Evolutionary conservation across 2,113 vertebrate species (phyloP), one percentile per base, ranked within the genome.

Genomic region (Eptesicus fuscus): DNA sequence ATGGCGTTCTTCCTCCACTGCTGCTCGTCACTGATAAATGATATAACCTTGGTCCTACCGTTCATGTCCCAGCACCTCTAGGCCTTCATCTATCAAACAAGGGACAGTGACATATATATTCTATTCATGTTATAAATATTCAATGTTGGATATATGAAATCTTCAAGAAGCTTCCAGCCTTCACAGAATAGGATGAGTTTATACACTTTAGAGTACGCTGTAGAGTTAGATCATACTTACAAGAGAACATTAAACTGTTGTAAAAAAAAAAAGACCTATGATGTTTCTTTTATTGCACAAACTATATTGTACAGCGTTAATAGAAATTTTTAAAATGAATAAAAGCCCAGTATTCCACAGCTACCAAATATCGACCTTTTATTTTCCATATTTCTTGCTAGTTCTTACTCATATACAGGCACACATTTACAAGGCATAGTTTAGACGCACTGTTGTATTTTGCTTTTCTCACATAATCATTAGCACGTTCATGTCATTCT

Each of bases 61-160:
- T 74, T 88, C 85, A 85, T 79, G 90, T 92, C 30, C 78, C 73
- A 65, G 61, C 18, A 85, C 28, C 47, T 93, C 94, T 70, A 69
- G 92, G 90, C 49, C 90, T 94, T 88, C 88, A 96, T 96, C 88
- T 85, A 85, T 95, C 95, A 96, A 96, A 67, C 25, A 65, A 76
- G 44, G 35, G 82, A 88, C 88, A 82, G 88, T 74, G 47, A 93
- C 80, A 82, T 51, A 88, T 74, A 78, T 42, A 89, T 96, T 73
- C 77, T 77, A 69, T 11, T 56, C 23, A 53, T 90, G 92, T 78
- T 83, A 94, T 96, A 97, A 95, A 95, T 96, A 96, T 95, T 96
- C 96, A 93, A 83, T 86, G 49, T 88, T 95, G 67, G 65, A 77
- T 91, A 67, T 82, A 84, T 61, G 73, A 93, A 91, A 93, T 91